Evolutionary conservation across 2,888 invertebrate genomes (phyloP), one percentile per base, ranked within the genome.

Genomic region (Stenurella melanura): DNA sequence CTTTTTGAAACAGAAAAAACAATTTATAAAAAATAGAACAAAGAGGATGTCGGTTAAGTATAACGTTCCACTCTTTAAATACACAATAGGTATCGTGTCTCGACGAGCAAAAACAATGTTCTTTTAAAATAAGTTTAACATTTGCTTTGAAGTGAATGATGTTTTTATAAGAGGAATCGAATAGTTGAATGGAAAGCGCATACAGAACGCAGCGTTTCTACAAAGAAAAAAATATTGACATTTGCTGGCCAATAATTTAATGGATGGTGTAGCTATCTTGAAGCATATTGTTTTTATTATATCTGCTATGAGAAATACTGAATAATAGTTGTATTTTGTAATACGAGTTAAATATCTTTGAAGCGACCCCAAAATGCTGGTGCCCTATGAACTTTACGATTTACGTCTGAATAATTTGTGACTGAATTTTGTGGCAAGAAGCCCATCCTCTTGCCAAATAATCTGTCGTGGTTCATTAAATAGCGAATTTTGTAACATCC

Each of bases 121-220:
- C 42, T 10, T 64, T 64, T 64, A 38, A 64, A 64, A 64, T 42
- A 64, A 38, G 42, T 64, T 64, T 18, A 38, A 18, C 42, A 19
- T 64, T 64, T 42, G 38, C 64, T 64, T 64, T 64, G 64, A 64
- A 64, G 42, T 38, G 64, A 64, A 64, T 64, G 42, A 38, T 30
- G 64, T 34, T 64, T 64, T 64, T 38, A 18, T 34, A 64, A 38
- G 11, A 19, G 50, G 64, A 19, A 64, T 64, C 38, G 17, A 34
- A 12, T 64, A 64, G 17, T 42, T 11, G 38, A 38, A 11, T 42
- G 38, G 42, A 38, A 15, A 18, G 11, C 17, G 7, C 19, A 64
- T 18, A 38, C n/a, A 17, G 42, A 18, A 18, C 19, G 17, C 18
- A 17, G 34, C 34, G 61, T 61, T 15, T 1, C 26, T n/a, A 1